Percentiles rank a stretch among this genome's conserved stretches.
phyloP scores from a whole-genome alignment of 2,113 vertebrate species.

The Maccullochella peelii region DNA sequence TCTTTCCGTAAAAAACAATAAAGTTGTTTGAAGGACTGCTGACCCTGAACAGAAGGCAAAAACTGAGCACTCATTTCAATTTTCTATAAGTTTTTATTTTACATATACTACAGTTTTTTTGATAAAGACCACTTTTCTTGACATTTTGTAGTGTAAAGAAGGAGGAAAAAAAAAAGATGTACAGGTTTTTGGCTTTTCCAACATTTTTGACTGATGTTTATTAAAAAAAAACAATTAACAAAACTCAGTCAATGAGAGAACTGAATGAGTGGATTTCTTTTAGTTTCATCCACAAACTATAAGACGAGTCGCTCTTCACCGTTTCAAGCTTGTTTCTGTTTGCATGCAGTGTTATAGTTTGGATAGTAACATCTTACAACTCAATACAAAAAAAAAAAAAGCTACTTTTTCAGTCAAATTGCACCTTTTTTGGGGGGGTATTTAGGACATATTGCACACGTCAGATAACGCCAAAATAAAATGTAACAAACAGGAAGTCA shows the following conservation, averaged over 20 bases:
- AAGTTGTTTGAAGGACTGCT: not conserved
- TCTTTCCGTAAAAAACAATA: not conserved
- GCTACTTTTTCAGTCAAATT: slow-evolving; percentile 68
- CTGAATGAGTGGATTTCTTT: slow-evolving; percentile 24
- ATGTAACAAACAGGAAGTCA: not conserved
- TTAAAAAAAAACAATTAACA: slow-evolving; percentile 39
- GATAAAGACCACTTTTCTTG: slow-evolving; percentile 77
- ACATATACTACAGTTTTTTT: slow-evolving; percentile 81
- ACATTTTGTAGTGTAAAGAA: slow-evolving; percentile 74
- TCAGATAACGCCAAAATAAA: slow-evolving; percentile 55
- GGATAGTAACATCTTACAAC: slow-evolving; percentile 47
- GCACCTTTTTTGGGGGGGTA: slow-evolving; percentile 55
- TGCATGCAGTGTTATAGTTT: slow-evolving; percentile 69
- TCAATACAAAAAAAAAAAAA: slow-evolving; percentile 48
- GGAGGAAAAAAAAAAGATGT: slow-evolving; percentile 63
- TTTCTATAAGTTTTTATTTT: slow-evolving; percentile 84
- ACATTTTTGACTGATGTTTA: slow-evolving; percentile 62
- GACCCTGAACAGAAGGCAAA: not conserved
- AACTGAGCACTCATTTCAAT: slow-evolving; percentile 17
- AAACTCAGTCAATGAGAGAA: slow-evolving; percentile 35
- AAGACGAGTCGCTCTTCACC: slow-evolving; percentile 32
- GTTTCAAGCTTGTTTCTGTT: slow-evolving; percentile 55
- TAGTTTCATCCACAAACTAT: slow-evolving; percentile 30
- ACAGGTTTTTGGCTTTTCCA: slow-evolving; percentile 77
- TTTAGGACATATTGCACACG: slow-evolving; percentile 71